Conservation (phyloP, 2,888 invertebrate species). For the Drosophila emarginata region DNA sequence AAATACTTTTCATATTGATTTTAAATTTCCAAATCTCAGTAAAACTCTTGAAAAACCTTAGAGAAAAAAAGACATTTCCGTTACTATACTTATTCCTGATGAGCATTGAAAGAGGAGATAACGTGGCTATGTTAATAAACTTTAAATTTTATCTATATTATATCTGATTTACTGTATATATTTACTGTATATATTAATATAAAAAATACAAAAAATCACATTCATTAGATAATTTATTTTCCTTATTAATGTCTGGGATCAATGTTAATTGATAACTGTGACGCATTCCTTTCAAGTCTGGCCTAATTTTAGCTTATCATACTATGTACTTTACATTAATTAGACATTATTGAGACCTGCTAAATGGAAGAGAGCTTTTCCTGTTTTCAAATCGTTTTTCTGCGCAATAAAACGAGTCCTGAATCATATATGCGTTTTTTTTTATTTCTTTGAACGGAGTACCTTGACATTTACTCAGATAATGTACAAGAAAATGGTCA, state of each 20-base stretch:
- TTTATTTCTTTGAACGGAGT: not conserved
- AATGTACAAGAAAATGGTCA: too few relatives aligned
- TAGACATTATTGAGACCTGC: slow-evolving; percentile 2
- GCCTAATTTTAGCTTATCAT: not conserved
- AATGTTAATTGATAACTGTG: not conserved
- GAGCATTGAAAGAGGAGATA: too few relatives aligned
- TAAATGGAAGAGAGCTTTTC: slow-evolving; percentile 4
- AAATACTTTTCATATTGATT: too few relatives aligned
- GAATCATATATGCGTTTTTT: too few relatives aligned
- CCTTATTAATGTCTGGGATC: not conserved
- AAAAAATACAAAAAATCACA: not conserved
- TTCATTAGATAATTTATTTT: not conserved
- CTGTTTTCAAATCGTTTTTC: not conserved
- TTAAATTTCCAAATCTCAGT: too few relatives aligned
- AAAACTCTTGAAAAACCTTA: too few relatives aligned
- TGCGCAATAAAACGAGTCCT: not conserved
- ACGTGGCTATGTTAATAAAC: too few relatives aligned
- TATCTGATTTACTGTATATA: too few relatives aligned
- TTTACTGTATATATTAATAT: too few relatives aligned
- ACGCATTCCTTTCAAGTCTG: not conserved
- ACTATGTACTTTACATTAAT: not conserved
- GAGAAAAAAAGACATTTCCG: too few relatives aligned
- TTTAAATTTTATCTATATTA: too few relatives aligned
- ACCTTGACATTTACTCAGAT: not conserved
- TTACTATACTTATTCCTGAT: too few relatives aligned